phyloP scores from a whole-genome alignment of 2,113 vertebrate species.

The Chascanopsetta lugubris region DNA sequence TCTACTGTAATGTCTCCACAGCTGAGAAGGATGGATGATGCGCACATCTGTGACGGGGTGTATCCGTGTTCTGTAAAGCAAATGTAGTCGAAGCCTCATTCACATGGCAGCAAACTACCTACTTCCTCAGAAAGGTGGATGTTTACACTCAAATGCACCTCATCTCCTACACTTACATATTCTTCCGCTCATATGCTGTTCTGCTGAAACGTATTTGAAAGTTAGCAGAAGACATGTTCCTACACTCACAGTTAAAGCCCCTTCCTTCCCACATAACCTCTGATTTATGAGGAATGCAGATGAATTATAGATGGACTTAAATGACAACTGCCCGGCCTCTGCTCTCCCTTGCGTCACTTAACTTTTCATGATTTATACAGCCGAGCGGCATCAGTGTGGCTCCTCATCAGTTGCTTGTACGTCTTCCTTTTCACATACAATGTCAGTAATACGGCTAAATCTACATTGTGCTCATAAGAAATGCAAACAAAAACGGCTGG shows the following conservation, averaged over 20 bases:
- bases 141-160: constrained; percentile 14
- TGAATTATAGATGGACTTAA: constrained; percentile 62
- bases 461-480: neutral
- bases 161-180: neutral
- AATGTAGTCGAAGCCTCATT: too few relatives aligned
- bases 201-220: constrained; percentile 5
- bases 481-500: neutral
- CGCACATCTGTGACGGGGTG: too few relatives aligned
- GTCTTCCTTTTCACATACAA: neutral
- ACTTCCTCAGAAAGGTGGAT: constrained; percentile 34
- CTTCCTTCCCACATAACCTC: constrained; percentile 15
- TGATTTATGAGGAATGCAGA: constrained; percentile 46
- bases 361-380: constrained; percentile 48
- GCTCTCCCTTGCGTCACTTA: constrained; percentile 47
- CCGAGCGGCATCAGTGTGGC: constrained; percentile 26
- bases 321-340: constrained; percentile 53
- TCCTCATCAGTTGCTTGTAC: neutral
- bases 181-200: neutral
- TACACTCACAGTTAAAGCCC: constrained; percentile 17
- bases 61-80: too few relatives aligned
- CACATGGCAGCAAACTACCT: too few relatives aligned
- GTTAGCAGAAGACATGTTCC: neutral
- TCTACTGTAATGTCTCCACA: too few relatives aligned
- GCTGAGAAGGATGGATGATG: too few relatives aligned
- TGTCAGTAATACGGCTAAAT: neutral